Conservation (phyloP, 2,888 invertebrate genomes). For the Melanargia galathea region DNA sequence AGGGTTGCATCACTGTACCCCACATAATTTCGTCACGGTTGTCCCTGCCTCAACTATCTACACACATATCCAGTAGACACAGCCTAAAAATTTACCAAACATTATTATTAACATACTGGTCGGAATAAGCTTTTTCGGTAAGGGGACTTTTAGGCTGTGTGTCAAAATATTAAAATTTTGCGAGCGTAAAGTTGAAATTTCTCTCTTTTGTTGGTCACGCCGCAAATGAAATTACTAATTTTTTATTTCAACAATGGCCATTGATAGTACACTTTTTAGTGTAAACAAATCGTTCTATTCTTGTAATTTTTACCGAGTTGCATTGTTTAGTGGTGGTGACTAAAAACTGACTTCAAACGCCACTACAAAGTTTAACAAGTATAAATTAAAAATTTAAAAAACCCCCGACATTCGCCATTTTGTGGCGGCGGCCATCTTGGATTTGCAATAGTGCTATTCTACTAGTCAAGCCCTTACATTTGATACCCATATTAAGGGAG, state of each 20-base stretch:
- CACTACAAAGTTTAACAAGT: background rate
- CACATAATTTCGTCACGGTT: conserved; percentile 70
- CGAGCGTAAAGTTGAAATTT: conserved; percentile 39
- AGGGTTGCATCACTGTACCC: conserved; percentile 74
- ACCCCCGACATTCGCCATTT: too few relatives aligned
- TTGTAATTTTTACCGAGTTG: conserved; percentile 36
- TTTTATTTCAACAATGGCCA: conserved; percentile 70
- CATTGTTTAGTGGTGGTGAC: conserved; percentile 17
- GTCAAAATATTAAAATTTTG: conserved; percentile 37
- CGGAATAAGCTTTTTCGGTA: background rate
- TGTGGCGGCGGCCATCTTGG: too few relatives aligned
- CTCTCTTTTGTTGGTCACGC: conserved; percentile 58
- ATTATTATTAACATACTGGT: background rate
- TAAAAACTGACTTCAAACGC: too few relatives aligned
- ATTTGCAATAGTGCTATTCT: too few relatives aligned
- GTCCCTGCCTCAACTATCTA: conserved; percentile 50
- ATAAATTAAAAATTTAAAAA: too few relatives aligned
- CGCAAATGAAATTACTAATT: conserved; percentile 64
- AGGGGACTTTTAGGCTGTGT: conserved; percentile 46
- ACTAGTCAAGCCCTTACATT: too few relatives aligned
- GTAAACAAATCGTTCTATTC: conserved; percentile 77
- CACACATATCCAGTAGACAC: conserved; percentile 36
- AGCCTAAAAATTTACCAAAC: conserved; percentile 38
- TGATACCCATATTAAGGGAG: too few relatives aligned
- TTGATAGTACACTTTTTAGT: conserved; percentile 72